A percentile compares a stretch with the other conserved stretches of the same genome.
Evolutionary conservation across 2,797 vertebrate species (phyloP).

Genomic region (Malurus leucopterus): DNA sequence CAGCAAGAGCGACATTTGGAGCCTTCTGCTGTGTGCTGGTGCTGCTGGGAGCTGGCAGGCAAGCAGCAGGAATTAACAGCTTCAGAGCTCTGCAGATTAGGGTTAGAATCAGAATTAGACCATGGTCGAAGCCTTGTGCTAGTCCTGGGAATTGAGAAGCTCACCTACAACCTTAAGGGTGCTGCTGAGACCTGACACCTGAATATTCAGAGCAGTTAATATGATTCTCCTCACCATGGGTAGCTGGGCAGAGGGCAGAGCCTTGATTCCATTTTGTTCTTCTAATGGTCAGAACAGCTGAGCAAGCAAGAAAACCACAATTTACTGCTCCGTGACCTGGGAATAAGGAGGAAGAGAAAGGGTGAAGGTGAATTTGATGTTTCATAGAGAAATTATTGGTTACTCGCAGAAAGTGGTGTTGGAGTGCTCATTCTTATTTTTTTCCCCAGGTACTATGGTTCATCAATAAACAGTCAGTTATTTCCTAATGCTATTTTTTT

Average conservation of each 20-base stretch:
- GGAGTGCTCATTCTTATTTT: background rate
- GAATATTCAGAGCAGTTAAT: background rate
- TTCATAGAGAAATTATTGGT: background rate
- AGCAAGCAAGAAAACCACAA: background rate
- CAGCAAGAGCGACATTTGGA: background rate
- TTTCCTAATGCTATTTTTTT: background rate
- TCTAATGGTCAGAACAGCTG: background rate
- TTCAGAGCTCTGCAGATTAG: background rate
- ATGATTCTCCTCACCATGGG: background rate
- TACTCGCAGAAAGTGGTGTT: background rate
- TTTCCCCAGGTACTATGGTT: background rate
- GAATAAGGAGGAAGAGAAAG: background rate
- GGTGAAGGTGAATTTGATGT: background rate
- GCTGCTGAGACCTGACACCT: background rate
- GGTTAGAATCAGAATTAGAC: background rate
- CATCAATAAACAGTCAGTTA: background rate
- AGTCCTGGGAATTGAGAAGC: background rate
- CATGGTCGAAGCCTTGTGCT: rapidly evolving
- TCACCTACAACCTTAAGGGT: background rate
- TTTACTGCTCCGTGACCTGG: background rate
- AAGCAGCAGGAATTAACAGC: background rate
- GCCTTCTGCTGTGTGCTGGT: background rate
- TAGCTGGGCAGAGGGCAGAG: background rate
- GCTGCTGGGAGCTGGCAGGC: constrained; percentile 1
- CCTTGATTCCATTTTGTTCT: background rate